phyloP scores from a whole-genome alignment of 1,140 invertebrate genomes.

The Globodera rostochiensis region DNA sequence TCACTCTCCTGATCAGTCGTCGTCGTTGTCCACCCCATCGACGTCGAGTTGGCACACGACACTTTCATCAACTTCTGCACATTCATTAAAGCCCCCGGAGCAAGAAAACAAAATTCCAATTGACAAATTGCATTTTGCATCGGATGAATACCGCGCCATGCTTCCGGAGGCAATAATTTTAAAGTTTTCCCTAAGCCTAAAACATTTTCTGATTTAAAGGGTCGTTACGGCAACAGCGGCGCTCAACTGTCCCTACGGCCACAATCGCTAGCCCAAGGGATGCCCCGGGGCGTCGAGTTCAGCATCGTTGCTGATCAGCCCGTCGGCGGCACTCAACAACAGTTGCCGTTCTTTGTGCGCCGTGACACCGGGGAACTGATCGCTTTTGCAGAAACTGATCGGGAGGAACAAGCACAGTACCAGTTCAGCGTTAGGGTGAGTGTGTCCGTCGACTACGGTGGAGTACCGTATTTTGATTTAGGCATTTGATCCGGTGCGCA shows the following conservation, averaged over 20 bases:
- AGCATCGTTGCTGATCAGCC: constrained; percentile 5
- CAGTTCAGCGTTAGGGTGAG: constrained; percentile 48
- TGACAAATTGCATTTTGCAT: constrained; percentile 21
- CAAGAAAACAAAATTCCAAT: background rate
- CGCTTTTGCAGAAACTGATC: constrained; percentile 56
- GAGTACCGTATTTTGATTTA: background rate
- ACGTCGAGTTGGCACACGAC: background rate
- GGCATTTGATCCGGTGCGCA: constrained; percentile 6
- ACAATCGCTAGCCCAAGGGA: constrained; percentile 33
- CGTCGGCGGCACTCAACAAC: background rate
- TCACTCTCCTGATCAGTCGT: background rate
- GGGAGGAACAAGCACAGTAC: constrained; percentile 48
- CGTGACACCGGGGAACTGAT: constrained; percentile 56
- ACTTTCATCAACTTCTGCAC: background rate
- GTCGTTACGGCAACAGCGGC: constrained; percentile 53
- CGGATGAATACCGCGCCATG: constrained; percentile 46
- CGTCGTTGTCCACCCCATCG: background rate
- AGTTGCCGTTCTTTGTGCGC: constrained; percentile 56
- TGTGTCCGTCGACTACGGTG: constrained; percentile 7
- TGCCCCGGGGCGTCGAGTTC: constrained; percentile 41
- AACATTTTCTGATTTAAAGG: background rate
- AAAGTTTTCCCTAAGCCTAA: background rate
- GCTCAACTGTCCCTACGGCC: constrained; percentile 51
- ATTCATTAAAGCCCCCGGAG: background rate
- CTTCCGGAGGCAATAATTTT: constrained; percentile 50